Base-by-base conservation (phyloP, 92 coral and sea anemone species). In the Isaurus tuberculatus region DNA sequence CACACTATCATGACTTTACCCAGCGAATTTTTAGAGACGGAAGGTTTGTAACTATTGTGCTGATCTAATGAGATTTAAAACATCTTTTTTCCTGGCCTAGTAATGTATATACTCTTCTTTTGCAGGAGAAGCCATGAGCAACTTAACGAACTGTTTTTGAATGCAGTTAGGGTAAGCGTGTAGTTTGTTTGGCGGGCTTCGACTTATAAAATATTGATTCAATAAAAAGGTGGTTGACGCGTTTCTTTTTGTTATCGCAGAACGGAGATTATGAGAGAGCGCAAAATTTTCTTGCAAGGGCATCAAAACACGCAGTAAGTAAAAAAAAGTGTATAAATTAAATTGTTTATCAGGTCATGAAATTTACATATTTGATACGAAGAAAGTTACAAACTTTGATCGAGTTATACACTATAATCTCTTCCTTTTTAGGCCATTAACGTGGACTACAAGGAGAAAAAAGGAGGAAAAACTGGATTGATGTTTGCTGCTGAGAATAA, bases 231-330 rank as follows among this genome's bases (percentile, higher is more conserved):
- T 58, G 15, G 14, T 53, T 58, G 15, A 58, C 34, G 14, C 8
- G 55, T 44, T 75, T 7, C 32, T 42, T 75, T 46, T 46, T 27
- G 37, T 74, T 70, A 84, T 58, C 36, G 7, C 72, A 93, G 98
- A 91, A 89, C 85, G 98, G 95, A 11, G 98, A 93, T 71, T 82
- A 79, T 25, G 94, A 93, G 46, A 78, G 98, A 65, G 84, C 89
- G 20, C 90, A 88, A 80, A 91, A 91, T 84, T 93, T 93, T 72
- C 93, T 93, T 29, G 88, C 89, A 36, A 91, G 98, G 17, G 87
- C 98, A 5, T 87, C 98, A 23, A 89, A 79, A 78, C 88, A 88
- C 34, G 29, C 81, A 84, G 94, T 90, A 83, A 90, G 89, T 36
- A 0, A 25, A 60, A 22, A 25, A 2, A 40, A 46, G 29, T 46